These are phyloP conservation scores for Sula dactylatra DNA, from an alignment of 2,113 vertebrate genomes.

Conservation along the genomic window DNA sequence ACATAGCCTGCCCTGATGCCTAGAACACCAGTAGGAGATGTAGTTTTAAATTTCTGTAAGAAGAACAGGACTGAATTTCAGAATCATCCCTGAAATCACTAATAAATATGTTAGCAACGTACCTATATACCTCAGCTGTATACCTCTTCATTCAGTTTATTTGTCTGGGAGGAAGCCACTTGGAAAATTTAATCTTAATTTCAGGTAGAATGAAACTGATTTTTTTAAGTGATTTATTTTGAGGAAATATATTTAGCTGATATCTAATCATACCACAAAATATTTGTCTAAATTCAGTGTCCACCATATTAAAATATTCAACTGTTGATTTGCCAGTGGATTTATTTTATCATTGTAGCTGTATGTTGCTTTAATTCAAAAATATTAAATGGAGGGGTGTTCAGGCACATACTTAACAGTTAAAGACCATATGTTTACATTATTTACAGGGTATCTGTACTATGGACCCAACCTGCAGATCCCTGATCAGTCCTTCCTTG, in stretches of 20 bases:
- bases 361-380: background rate
- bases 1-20: background rate
- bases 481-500: background rate
- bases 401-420: background rate
- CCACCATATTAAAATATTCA: background rate
- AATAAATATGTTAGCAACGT: background rate
- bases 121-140: background rate
- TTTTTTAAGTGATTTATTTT: background rate
- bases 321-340: background rate
- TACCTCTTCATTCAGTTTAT: background rate
- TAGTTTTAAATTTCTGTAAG: background rate
- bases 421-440: background rate
- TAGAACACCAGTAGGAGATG: background rate
- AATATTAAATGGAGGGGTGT: background rate
- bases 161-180: background rate
- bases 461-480: background rate
- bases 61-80: background rate
- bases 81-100: background rate
- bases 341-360: background rate
- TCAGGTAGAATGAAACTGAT: background rate
- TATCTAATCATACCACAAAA: background rate
- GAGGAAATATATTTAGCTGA: background rate
- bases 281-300: background rate
- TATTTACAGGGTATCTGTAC: background rate
- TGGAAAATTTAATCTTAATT: background rate